These are phyloP conservation scores for Argynnis bischoffii DNA, from an alignment of 2,888 invertebrate species.

Conservation along the genomic window DNA sequence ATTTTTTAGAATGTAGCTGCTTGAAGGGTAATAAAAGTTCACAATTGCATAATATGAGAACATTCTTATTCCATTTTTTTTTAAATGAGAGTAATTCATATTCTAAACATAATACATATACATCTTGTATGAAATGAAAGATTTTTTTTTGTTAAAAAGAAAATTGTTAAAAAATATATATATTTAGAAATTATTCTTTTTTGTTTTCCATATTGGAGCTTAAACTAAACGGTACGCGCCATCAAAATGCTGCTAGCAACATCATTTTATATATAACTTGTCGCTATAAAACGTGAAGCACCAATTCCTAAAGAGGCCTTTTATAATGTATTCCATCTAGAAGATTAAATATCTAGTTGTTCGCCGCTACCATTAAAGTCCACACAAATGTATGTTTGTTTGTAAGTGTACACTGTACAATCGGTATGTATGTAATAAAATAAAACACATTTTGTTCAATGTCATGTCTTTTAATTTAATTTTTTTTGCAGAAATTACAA, in stretches of 20 bases:
- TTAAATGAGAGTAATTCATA: too few relatives aligned
- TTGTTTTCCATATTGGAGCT: too few relatives aligned
- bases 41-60: too few relatives aligned
- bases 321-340: slow-evolving; percentile 1
- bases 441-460: slow-evolving; percentile 35
- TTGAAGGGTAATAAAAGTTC: slow-evolving; percentile 1
- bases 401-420: slow-evolving; percentile 15
- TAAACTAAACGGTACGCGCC: not conserved
- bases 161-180: too few relatives aligned
- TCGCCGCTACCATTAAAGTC: slow-evolving; percentile 4
- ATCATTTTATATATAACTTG: not conserved
- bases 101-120: too few relatives aligned
- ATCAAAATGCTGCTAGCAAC: not conserved
- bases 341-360: not conserved
- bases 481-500: not conserved
- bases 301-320: not conserved
- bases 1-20: slow-evolving; percentile 3
- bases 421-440: slow-evolving; percentile 18
- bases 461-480: slow-evolving; percentile 22
- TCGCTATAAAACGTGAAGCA: not conserved
- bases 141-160: too few relatives aligned
- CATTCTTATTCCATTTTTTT: too few relatives aligned
- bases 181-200: too few relatives aligned
- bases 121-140: too few relatives aligned
- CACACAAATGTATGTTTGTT: slow-evolving; percentile 21